phyloP scores from a whole-genome alignment of 2,888 invertebrate species.

The Eristalis arbustorum region DNA sequence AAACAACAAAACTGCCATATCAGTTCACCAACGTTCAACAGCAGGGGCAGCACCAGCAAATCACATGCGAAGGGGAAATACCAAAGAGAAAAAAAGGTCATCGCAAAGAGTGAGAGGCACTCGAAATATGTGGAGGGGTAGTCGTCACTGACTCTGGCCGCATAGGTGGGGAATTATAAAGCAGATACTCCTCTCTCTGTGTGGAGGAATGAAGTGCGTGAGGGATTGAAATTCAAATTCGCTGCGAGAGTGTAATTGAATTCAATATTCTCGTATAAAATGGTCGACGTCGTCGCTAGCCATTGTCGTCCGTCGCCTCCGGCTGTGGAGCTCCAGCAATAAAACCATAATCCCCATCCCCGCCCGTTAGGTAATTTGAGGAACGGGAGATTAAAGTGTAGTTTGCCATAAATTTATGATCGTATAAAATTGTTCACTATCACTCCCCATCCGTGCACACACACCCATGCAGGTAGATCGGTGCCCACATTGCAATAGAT shows the following conservation, averaged over 20 bases:
- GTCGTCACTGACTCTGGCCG: not conserved
- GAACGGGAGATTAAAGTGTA: not conserved
- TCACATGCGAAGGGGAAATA: conserved; percentile 36
- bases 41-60: conserved; percentile 1
- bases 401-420: conserved; percentile 6
- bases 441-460: not conserved
- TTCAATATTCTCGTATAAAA: conserved; percentile 33
- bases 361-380: not conserved
- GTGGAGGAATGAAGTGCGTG: conserved; percentile 24
- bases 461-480: not conserved
- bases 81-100: conserved; percentile 35
- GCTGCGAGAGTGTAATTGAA: conserved; percentile 35
- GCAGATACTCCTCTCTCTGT: not conserved
- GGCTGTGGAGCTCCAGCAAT: conserved; percentile 6
- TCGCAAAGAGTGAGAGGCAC: conserved; percentile 34
- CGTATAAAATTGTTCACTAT: not conserved
- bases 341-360: conserved; percentile 13
- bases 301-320: not conserved
- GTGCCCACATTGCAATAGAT: not conserved
- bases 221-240: conserved; percentile 31
- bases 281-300: conserved; percentile 24
- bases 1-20: conserved; percentile 52
- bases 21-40: conserved; percentile 46
- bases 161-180: conserved; percentile 9
- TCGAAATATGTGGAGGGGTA: not conserved